Base-by-base conservation (phyloP, 2,888 invertebrate species). In the Cantharis rustica region DNA sequence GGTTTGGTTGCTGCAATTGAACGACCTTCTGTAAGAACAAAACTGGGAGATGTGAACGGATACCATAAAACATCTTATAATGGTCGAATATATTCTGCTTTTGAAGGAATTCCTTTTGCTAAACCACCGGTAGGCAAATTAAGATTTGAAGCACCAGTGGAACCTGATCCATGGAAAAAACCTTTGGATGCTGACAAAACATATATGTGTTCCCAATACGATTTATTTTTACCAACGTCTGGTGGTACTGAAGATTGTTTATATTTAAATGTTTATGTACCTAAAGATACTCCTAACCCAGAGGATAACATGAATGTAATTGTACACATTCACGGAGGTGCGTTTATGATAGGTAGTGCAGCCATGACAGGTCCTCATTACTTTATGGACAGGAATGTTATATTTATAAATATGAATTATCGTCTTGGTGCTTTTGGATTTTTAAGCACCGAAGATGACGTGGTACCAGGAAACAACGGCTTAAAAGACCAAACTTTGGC, bases 401-500 rank as follows among this genome's bases (percentile, higher is more conserved):
- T 31, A 31, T 31, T 5, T 13, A n/a, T 31, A n/a, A 31, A 13
- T 13, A 1, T 31, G 5, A 31, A 31, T 31, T 31, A 31, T 31
- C 31, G 31, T 5, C 13, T 31, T 13, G 31, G 31, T 3, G 13
- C 13, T 4, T 31, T 31, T 5, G 31, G 31, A 13, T 31, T 31
- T 31, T 13, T 31, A 31, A 31, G 31, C 4, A 31, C 31, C 4
- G 31, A 31, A 31, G 31, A 31, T n/a, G 13, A 31, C 13, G 31
- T 31, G n/a, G 31, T 31, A 13, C 31, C 31, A 31, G 77, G 93
- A 93, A 77, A 91, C 94, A 0, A 89, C 89, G 77, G 88, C 90
- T 26, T 84, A 95, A 16, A 93, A 92, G 0, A 85, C 4, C 31
- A 31, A 31, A 5, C 88, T 26, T 89, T 92, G 79, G 93, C 93